These are phyloP conservation scores for Rallus limicola DNA, from an alignment of 2,113 vertebrate species.

Conservation along the genomic window DNA sequence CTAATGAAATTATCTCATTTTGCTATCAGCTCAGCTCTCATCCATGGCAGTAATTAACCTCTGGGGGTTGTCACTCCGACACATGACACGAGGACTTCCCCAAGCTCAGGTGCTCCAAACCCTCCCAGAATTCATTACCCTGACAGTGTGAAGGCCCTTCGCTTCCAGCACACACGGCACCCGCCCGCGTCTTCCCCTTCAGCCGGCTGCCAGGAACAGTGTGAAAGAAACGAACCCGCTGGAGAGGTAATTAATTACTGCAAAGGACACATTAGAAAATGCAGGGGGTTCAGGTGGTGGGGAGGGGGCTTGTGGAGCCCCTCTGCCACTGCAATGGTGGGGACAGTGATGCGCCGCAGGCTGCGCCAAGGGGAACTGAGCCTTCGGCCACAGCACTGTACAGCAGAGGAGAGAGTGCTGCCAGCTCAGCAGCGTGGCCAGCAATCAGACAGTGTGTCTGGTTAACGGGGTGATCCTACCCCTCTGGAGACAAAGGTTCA, in stretches of 20 bases:
- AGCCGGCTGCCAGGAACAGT: constrained; percentile 68
- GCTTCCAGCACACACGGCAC: constrained; percentile 76
- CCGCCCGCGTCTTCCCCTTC: constrained; percentile 53
- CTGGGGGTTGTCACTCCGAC: constrained; percentile 85
- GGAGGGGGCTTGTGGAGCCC: background rate
- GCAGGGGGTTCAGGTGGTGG: constrained; percentile 9
- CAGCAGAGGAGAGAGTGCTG: background rate
- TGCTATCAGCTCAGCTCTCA: constrained; percentile 78
- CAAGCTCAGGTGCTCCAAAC: constrained; percentile 76
- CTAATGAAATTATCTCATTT: constrained; percentile 84
- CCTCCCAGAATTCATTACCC: constrained; percentile 83
- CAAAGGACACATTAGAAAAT: constrained; percentile 38
- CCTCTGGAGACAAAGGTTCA: background rate
- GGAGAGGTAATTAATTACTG: constrained; percentile 69
- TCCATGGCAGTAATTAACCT: constrained; percentile 85
- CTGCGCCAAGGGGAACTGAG: rapidly evolving
- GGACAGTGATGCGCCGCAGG: rapidly evolving
- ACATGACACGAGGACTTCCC: constrained; percentile 78
- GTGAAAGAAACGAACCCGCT: constrained; percentile 49
- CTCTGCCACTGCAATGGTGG: background rate
- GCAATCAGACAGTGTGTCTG: background rate
- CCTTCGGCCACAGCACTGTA: rapidly evolving
- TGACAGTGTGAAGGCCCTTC: constrained; percentile 81
- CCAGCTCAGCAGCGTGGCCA: background rate
- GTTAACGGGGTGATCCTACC: background rate